A percentile compares a stretch with the other conserved stretches of the same genome.
Conservation (phyloP, 2,888 invertebrate genomes). For the Euplagia quadripunctaria region DNA sequence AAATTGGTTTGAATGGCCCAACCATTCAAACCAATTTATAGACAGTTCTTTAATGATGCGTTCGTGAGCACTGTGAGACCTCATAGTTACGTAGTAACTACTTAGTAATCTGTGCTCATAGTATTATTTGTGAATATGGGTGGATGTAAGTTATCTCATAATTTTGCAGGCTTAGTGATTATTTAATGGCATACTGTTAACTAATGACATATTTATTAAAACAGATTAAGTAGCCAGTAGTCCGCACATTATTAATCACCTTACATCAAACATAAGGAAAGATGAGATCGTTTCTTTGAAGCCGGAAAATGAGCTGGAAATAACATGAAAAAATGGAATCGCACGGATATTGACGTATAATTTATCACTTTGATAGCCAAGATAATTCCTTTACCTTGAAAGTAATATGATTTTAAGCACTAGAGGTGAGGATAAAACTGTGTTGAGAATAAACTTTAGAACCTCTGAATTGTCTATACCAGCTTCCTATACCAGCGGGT, state of each 20-base stretch:
- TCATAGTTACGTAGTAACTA: too few relatives aligned
- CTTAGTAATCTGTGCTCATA: too few relatives aligned
- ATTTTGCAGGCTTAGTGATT: too few relatives aligned
- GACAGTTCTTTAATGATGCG: too few relatives aligned
- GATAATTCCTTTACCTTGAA: neutral
- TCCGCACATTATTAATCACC: conserved; percentile 4
- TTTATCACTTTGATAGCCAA: neutral
- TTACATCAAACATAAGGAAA: conserved; percentile 1
- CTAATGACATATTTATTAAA: neutral
- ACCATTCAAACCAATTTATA: too few relatives aligned
- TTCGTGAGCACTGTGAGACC: too few relatives aligned
- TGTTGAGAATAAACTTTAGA: neutral
- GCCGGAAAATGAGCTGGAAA: neutral
- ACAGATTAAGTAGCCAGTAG: conserved; percentile 3
- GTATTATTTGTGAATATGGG: too few relatives aligned
- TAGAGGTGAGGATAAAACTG: neutral
- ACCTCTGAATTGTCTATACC: neutral
- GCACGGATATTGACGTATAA: conserved; percentile 5
- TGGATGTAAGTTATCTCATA: too few relatives aligned
- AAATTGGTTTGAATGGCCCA: too few relatives aligned
- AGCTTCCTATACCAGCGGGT: neutral
- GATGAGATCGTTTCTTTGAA: conserved; percentile 1
- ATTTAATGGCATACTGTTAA: too few relatives aligned
- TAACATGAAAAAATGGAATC: conserved; percentile 3
- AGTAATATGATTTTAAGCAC: neutral